phyloP scores from a whole-genome alignment of 2,888 invertebrate genomes.

The Heteropelma amictum region DNA sequence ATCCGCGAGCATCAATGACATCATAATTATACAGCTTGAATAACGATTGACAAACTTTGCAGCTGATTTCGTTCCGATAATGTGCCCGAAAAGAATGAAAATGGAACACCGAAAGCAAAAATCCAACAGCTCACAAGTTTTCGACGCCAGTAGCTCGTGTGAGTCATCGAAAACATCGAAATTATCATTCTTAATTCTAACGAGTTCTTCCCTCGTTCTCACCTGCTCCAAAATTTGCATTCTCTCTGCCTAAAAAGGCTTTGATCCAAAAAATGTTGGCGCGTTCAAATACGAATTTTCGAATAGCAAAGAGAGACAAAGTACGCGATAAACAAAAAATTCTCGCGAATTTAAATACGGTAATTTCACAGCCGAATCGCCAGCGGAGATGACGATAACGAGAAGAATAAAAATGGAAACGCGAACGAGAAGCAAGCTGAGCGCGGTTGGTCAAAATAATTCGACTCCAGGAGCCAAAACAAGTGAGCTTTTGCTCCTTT shows the following conservation, averaged over 20 bases:
- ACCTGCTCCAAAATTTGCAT: too few species aligned
- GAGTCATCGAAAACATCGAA: constrained; percentile 1
- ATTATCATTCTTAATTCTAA: too few species aligned
- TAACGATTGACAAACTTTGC: too few species aligned
- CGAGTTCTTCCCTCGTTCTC: too few species aligned
- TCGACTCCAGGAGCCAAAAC: constrained; percentile 55
- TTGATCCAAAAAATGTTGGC: too few species aligned
- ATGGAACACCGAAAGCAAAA: constrained; percentile 58
- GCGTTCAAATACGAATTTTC: too few species aligned
- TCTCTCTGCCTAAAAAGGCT: too few species aligned
- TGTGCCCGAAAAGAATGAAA: constrained; percentile 55
- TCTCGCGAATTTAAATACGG: not conserved
- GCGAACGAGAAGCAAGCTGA: constrained; percentile 64
- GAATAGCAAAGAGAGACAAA: too few species aligned
- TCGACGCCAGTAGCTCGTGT: constrained; percentile 48
- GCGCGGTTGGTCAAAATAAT: constrained; percentile 59
- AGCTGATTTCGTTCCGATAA: constrained; percentile 61
- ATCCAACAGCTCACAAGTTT: constrained; percentile 18
- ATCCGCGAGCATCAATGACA: not conserved
- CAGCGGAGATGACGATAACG: constrained; percentile 40
- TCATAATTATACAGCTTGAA: too few species aligned
- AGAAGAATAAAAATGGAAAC: constrained; percentile 59
- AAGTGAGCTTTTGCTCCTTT: too few species aligned
- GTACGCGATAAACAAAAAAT: too few species aligned
- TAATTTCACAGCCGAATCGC: constrained; percentile 29